phyloP scores from a whole-genome alignment of 2,888 invertebrate genomes.

The Dioctria rufipes region DNA sequence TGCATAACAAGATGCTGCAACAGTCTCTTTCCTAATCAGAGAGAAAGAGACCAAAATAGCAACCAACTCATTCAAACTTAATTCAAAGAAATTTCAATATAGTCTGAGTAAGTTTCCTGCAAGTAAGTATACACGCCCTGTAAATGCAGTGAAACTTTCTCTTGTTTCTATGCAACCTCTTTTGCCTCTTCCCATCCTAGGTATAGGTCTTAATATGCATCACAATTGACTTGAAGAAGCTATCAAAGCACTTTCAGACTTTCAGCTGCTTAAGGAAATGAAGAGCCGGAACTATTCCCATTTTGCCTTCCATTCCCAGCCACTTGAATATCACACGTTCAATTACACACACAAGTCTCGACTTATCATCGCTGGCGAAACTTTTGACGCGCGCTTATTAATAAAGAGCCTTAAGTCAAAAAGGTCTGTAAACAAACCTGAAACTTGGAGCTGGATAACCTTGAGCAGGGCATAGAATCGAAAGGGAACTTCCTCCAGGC shows the following conservation, averaged over 20 bases:
- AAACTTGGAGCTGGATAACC: slow-evolving; percentile 79
- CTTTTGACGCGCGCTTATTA: neutral
- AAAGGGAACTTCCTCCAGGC: slow-evolving; percentile 51
- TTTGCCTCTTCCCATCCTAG: neutral
- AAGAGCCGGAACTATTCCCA: slow-evolving; percentile 26
- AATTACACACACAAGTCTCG: slow-evolving; percentile 31
- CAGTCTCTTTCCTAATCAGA: no score
- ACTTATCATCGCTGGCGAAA: neutral
- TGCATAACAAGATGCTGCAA: slow-evolving; percentile 1
- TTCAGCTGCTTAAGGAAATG: neutral
- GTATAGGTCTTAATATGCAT: neutral
- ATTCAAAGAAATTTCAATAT: slow-evolving; percentile 34
- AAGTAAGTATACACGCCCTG: neutral
- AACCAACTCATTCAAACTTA: slow-evolving; percentile 26
- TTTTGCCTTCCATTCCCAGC: slow-evolving; percentile 2
- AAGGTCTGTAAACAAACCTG: slow-evolving; percentile 73
- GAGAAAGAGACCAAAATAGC: no score
- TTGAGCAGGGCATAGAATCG: slow-evolving; percentile 78
- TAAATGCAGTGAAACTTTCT: neutral
- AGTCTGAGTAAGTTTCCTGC: slow-evolving; percentile 3
- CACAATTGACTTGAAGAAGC: neutral
- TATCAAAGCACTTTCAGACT: neutral
- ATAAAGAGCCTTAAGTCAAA: neutral
- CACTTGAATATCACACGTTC: slow-evolving; percentile 20
- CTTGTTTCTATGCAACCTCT: neutral